Evolutionary conservation across 2,888 invertebrate species (phyloP), one percentile per base, ranked within the genome.

Genomic region (Polyploca ridens): DNA sequence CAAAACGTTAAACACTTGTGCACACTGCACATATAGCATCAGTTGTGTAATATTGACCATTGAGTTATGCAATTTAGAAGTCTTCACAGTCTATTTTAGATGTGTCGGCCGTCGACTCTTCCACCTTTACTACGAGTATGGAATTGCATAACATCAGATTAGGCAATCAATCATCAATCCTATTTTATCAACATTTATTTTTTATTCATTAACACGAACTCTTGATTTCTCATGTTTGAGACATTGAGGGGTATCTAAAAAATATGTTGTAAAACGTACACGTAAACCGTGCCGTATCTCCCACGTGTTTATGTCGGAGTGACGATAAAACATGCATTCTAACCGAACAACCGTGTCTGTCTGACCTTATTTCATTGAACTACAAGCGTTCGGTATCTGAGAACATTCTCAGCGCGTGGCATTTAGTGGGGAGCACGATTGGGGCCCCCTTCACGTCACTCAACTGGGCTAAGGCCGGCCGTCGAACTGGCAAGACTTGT

Each of bases 381-480:
- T 75, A 77, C 77, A 70, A 76, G 69, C 73, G 74, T 73, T 73
- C 70, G 73, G 76, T 69, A 71, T 78, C 78, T 82, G 84, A 78
- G 86, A 86, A 83, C 74, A 76, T 85, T 86, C 83, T 81, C 82
- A 79, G 73, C 73, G 70, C 69, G 79, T 78, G 82, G 81, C 77
- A 79, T 83, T 82, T 83, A 78, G 83, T 77, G 84, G 78, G 84
- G 81, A 78, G 76, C 71, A 75, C 19, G 54, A 54, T 54, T 81
- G 83, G 81, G 83, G 82, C 86, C 89, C 92, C 90, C 91, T 91
- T 91, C 92, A 88, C 90, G 86, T 87, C 86, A 87, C 80, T 83
- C 85, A 91, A 89, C 82, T 93, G 82, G 93, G 93, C 91, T 92
- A 93, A 93, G 93, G 93, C 90, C 92, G 93, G 89, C 77, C 91